Evolutionary conservation across 2,888 invertebrate genomes (phyloP), one percentile per base, ranked within the genome.

Genomic region (Andrena minutula): DNA sequence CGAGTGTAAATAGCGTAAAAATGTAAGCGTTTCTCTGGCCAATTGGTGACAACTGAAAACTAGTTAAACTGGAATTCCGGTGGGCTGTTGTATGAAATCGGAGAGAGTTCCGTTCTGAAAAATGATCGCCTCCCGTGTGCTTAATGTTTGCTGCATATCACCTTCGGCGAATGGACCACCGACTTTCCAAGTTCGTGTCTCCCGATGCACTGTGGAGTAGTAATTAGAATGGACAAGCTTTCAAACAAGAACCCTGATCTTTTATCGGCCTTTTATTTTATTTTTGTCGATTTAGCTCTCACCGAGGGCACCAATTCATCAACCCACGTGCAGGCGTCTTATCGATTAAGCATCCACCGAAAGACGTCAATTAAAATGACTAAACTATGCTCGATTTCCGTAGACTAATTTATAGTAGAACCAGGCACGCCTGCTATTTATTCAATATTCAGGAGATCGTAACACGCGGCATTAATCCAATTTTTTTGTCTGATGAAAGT

Each of bases 111-210:
- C 12, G 16, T 65, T 60, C 32, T 32, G 65, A 79, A 79, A 79
- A 85, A 76, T 60, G 26, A 12, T 41, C 68, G 32, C 26, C 28
- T 58, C 53, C 35, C 61, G 47, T 58, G n/a, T 60, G 56, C 53
- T 64, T 56, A 73, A 58, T n/a, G 72, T 32, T 35, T 23, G 35
- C 49, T 66, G 66, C 68, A 58, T 78, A 78, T 82, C 82, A 79
- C 51, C 75, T 69, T 76, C 53, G 64, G 65, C 79, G 51, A 69
- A 79, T 71, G 77, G 63, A 69, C 71, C 75, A 49, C 10, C 63
- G 63, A 85, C 82, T 85, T 85, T 85, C 85, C 79, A 85, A 76
- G 82, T 64, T 82, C 84, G 65, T 41, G 77, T 72, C 53, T 30
- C 26, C 49, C 63, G 61, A n/a, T 60, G 51, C 66, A 72, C 47